Conservation (phyloP, 64 coral and sea anemone genomes). For the Actinia tenebrosa region DNA sequence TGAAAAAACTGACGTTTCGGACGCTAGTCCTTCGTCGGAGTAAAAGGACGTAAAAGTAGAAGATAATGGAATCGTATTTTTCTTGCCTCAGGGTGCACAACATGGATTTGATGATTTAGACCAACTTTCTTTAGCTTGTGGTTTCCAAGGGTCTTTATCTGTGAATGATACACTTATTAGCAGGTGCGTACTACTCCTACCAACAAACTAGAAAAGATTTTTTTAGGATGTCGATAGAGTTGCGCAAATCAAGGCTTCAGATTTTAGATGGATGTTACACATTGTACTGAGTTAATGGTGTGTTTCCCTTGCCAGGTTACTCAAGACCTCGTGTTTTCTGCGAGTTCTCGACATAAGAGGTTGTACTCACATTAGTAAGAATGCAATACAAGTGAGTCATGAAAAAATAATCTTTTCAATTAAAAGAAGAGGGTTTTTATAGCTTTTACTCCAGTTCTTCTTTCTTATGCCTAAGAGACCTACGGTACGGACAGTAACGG, state of each 20-base stretch:
- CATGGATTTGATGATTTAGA: slow-evolving; percentile 18
- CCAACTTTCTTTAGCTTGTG: slow-evolving; percentile 1
- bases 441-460: too few relatives aligned
- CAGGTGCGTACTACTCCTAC: neutral
- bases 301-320: neutral
- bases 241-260: too few relatives aligned
- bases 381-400: slow-evolving; percentile 14
- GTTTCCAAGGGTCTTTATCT: neutral
- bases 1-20: too few relatives aligned
- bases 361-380: neutral
- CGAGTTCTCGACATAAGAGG: slow-evolving; percentile 14
- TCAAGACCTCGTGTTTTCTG: neutral
- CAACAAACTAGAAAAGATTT: too few relatives aligned
- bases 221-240: neutral
- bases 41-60: neutral
- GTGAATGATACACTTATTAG: slow-evolving; percentile 3
- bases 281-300: neutral
- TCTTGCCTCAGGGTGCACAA: neutral
- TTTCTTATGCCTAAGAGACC: too few relatives aligned
- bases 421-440: too few relatives aligned
- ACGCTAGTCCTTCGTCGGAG: too few relatives aligned
- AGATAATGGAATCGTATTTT: neutral
- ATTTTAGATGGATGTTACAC: too few relatives aligned
- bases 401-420: neutral
- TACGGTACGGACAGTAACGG: too few relatives aligned